phyloP scores from a whole-genome alignment of 2,888 invertebrate genomes.

The Parasteatoda lunata region DNA sequence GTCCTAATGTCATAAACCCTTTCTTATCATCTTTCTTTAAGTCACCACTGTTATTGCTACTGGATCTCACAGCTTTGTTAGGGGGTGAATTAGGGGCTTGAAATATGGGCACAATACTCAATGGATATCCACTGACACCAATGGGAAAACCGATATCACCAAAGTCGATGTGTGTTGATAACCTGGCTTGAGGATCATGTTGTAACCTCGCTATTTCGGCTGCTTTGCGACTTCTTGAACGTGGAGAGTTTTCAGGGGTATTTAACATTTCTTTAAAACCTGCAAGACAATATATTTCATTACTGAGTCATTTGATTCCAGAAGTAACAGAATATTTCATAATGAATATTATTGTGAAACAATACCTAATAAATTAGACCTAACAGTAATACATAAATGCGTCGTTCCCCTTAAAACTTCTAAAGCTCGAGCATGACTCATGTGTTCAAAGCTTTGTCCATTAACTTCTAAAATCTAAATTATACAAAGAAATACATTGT shows the following conservation, averaged over 20 bases:
- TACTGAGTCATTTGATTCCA: no score
- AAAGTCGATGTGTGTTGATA: constrained; percentile 83
- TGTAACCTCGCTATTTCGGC: constrained; percentile 82
- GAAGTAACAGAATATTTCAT: no score
- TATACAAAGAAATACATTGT: background rate
- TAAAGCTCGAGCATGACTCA: constrained; percentile 91
- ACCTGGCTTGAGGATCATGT: constrained; percentile 82
- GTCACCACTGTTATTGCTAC: constrained; percentile 72
- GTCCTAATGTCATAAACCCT: constrained; percentile 90
- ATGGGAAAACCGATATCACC: constrained; percentile 51
- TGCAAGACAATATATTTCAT: constrained; percentile 71
- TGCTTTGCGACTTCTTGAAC: constrained; percentile 80
- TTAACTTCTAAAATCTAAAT: constrained; percentile 92
- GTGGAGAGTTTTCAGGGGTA: constrained; percentile 87
- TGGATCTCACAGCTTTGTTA: constrained; percentile 71
- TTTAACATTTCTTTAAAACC: constrained; percentile 83
- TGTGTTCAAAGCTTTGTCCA: constrained; percentile 95
- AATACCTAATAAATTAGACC: constrained; percentile 92
- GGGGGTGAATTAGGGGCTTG: constrained; percentile 74
- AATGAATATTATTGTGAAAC: background rate
- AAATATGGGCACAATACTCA: constrained; percentile 54
- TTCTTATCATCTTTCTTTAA: constrained; percentile 75
- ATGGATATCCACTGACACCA: constrained; percentile 52
- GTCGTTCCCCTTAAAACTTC: constrained; percentile 95
- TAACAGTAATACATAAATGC: constrained; percentile 95